Evolutionary conservation across 1,140 invertebrate genomes (phyloP).

Genomic region (Heliconius himera): DNA sequence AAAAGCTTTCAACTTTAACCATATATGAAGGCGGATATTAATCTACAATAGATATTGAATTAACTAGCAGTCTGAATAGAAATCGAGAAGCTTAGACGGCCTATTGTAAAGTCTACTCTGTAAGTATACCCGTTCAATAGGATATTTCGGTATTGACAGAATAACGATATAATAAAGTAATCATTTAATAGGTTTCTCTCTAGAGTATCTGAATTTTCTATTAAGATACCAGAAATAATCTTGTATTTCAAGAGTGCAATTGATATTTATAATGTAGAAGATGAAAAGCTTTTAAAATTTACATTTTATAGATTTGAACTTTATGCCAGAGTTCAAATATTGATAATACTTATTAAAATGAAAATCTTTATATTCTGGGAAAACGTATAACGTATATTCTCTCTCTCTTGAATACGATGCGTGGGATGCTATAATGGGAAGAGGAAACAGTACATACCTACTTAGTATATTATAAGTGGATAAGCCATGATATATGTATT

Average conservation of each 20-base stretch:
- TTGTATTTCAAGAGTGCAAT: background rate
- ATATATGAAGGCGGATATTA: background rate
- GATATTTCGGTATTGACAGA: background rate
- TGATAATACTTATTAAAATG: background rate
- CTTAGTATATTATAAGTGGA: too few relatives aligned
- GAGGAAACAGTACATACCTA: too few relatives aligned
- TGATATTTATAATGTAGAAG: background rate
- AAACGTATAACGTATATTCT: too few relatives aligned
- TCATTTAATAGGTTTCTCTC: background rate
- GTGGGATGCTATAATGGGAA: too few relatives aligned
- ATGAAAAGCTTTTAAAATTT: background rate
- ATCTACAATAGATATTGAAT: background rate
- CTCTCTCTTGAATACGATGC: too few relatives aligned
- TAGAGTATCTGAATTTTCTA: background rate
- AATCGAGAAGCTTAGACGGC: background rate
- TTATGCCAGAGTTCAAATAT: background rate
- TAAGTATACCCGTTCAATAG: background rate
- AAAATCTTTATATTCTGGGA: background rate
- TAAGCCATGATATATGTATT: too few relatives aligned
- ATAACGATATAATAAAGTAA: conserved; percentile 5
- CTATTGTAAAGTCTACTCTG: background rate
- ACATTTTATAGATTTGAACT: background rate
- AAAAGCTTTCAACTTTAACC: background rate
- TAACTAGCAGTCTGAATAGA: background rate
- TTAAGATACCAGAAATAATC: background rate